Evolutionary conservation across 2,113 vertebrate genomes (phyloP), one percentile per base, ranked within the genome.

Genomic region (Caracal caracal): DNA sequence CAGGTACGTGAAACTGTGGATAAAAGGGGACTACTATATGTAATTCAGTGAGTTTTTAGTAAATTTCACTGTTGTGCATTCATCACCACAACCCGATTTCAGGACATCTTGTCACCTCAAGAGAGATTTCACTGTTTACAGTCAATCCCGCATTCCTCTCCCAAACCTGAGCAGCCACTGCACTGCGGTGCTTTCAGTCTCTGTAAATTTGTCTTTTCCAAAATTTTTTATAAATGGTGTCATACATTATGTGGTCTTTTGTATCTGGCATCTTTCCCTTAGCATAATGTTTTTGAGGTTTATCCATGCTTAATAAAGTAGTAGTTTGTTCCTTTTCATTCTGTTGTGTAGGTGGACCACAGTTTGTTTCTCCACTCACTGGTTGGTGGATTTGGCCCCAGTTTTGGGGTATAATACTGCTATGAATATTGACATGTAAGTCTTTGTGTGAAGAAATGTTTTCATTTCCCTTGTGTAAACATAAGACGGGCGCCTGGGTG

Each of bases 31-130:
- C 33, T 70, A 10, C 28, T 33, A 5, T 33, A 47, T 81, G 20
- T 90, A 83, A 76, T 87, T 82, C 49, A 76, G 6, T 88, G 40
- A 59, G 43, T 53, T 87, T 96, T 91, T 94, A 81, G 87, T 86
- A 80, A 68, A 76, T 65, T 71, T 88, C 66, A 68, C 40, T 68
- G 47, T 89, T 78, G 22, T 0, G 11, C 19, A 59, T 0, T 53
- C 33, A 94, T 87, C 51, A 81, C 24, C 24, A 20, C 26, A 47
- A 87, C 13, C 15, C 95, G 78, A 2, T 83, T 88, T 53, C 88
- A 61, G 59, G 70, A 92, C 66, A 79, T 94, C 92, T 92, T 10
- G 61, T 92, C 28, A 94, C 12, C 5, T 5, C 2, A 6, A 71
- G 76, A 75, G 40, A 75, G 24, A 71, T 28, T 82, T 88, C 35